Evolutionary conservation across 1,140 invertebrate genomes (phyloP), one percentile per base, ranked within the genome.

Genomic region (Brachionus angularis): DNA sequence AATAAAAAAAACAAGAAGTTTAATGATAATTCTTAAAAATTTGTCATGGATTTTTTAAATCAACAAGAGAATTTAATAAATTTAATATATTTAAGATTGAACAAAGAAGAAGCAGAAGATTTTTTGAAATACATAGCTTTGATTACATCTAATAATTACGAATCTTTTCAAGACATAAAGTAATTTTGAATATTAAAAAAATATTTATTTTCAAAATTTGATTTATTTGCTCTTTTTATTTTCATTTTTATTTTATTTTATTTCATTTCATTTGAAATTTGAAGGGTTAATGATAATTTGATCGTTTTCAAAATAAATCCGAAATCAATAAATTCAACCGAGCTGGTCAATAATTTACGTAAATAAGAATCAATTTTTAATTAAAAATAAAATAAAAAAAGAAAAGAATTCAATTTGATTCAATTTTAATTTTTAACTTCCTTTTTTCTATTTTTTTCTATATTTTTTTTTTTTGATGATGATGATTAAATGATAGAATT

Each of bases 221-320:
- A n/a, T n/a, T n/a, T n/a, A n/a, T n/a, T n/a, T n/a, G n/a, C n/a
- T n/a, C n/a, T n/a, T n/a, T n/a, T n/a, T 5, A 7, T 42, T 3
- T 42, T 42, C 3, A 3, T 7, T 7, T n/a, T 50, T n/a, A 5
- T 18, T 10, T 23, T 21, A 58, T 12, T 14, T 27, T 14, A 16
- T 2, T 3, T 36, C 10, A 16, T 8, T n/a, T 21, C 10, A 14
- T 39, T 58, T 58, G 18, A 23, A 42, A 23, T 23, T 39, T 39
- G 23, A 8, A 58, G 53, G 25, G n/a, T 36, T 58, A 34, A 58
- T 14, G 53, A 25, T 18, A 58, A 39, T 7, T 21, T 58, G 23
- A 18, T 58, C n/a, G 53, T 58, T 21, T 58, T 58, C 21, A 58
- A 39, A 58, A 34, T 58, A 16, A 12, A 55, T 33, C 5, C 53